A percentile compares a stretch with the other conserved stretches of the same genome.
phyloP scores from a whole-genome alignment of 2,797 vertebrate genomes.

The Florisuga fusca region DNA sequence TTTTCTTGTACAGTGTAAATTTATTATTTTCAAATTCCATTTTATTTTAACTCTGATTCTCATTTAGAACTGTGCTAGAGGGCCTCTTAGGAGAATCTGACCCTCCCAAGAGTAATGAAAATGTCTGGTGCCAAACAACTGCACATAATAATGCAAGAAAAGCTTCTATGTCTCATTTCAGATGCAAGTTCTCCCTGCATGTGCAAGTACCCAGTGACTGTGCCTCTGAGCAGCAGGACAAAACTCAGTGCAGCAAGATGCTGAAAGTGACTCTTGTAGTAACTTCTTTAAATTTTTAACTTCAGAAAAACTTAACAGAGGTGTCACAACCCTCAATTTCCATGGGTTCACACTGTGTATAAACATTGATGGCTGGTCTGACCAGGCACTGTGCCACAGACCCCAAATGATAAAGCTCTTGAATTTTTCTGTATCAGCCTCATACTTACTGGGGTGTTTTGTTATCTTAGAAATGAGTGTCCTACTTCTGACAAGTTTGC shows the following conservation, averaged over 20 bases:
- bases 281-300: not conserved
- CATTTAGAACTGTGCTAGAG: not conserved
- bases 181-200: not conserved
- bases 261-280: not conserved
- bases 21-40: not conserved
- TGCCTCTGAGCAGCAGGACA: constrained; percentile 32
- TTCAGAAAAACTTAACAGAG: not conserved
- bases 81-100: not conserved
- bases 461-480: accelerated
- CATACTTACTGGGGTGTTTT: accelerated
- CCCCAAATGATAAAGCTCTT: not conserved
- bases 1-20: not conserved
- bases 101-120: not conserved
- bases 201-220: not conserved
- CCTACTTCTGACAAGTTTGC: not conserved
- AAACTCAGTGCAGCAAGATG: not conserved
- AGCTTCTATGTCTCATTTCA: not conserved
- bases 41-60: not conserved
- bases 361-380: not conserved
- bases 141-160: not conserved
- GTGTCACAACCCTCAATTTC: not conserved
- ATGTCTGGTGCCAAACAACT: not conserved
- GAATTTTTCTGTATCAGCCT: not conserved
- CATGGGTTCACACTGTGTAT: not conserved
- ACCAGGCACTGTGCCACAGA: not conserved